A percentile compares a stretch with the other conserved stretches of the same genome.
phyloP scores from a whole-genome alignment of 2,113 vertebrate species.

The Microtus oregoni region DNA sequence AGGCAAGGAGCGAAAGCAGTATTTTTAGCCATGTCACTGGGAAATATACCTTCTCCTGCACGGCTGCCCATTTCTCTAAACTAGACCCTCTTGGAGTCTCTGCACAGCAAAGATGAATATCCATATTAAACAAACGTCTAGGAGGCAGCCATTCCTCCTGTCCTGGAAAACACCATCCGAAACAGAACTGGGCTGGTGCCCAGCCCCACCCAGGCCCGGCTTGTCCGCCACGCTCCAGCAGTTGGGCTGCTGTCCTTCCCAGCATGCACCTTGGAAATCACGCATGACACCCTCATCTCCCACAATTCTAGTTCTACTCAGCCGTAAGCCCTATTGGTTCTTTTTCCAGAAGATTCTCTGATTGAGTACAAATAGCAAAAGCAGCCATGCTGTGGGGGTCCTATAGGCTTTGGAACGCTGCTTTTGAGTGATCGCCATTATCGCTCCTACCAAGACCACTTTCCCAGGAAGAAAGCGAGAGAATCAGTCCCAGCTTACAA shows the following conservation, averaged over 20 bases:
- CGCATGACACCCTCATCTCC: background rate
- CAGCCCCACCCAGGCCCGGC: background rate
- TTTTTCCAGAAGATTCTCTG: constrained; percentile 30
- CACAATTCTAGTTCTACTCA: background rate
- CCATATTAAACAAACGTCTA: constrained; percentile 42
- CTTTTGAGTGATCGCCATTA: background rate
- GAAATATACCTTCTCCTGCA: constrained; percentile 79
- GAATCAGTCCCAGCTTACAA: background rate
- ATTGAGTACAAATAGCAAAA: background rate
- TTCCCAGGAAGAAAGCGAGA: background rate
- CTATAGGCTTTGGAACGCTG: background rate
- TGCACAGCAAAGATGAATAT: constrained; percentile 31
- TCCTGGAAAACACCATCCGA: constrained; percentile 10
- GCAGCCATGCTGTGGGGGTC: background rate
- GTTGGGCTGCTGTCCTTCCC: background rate
- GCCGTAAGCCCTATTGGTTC: background rate
- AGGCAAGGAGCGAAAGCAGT: constrained; percentile 64
- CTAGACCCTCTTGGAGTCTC: constrained; percentile 63
- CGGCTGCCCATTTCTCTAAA: constrained; percentile 62
- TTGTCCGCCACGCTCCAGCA: background rate
- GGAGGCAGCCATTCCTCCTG: constrained; percentile 10
- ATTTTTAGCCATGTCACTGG: constrained; percentile 82
- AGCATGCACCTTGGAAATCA: background rate
- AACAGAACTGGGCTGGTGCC: constrained; percentile 20
- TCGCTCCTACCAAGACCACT: background rate